phyloP scores from a whole-genome alignment of 2,113 vertebrate genomes.

The Daboia siamensis region DNA sequence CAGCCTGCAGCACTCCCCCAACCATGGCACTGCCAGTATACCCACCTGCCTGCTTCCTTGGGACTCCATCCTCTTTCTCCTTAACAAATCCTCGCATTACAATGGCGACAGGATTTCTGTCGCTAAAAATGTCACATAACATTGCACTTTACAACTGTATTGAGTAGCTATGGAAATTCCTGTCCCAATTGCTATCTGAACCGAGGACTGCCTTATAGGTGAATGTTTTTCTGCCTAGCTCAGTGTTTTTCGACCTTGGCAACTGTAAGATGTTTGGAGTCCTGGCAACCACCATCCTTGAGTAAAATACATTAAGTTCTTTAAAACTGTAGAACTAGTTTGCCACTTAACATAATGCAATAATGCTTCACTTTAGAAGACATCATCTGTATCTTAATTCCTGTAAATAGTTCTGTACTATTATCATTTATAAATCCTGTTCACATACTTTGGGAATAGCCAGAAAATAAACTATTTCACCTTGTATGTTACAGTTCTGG shows the following conservation, averaged over 20 bases:
- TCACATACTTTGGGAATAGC: neutral
- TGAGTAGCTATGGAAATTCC: neutral
- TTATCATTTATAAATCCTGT: neutral
- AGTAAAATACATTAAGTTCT: neutral
- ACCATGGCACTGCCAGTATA: neutral
- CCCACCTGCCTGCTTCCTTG: neutral
- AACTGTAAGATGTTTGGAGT: neutral
- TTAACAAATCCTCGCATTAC: neutral
- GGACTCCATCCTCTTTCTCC: neutral
- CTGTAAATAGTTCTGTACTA: neutral
- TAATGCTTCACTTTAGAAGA: neutral
- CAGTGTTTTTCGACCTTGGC: neutral
- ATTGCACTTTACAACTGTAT: neutral
- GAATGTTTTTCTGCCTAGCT: neutral
- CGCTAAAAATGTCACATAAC: no score
- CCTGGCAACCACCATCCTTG: neutral
- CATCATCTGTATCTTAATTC: neutral
- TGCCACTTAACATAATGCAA: neutral
- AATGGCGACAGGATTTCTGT: neutral
- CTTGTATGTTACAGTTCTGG: neutral
- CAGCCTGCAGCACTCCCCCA: neutral
- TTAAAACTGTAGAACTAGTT: neutral
- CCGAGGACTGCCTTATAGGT: neutral
- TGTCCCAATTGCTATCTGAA: neutral
- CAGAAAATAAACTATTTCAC: neutral